Percentiles rank a stretch among this genome's conserved stretches.
Evolutionary conservation across 92 coral and sea anemone genomes (phyloP).

Genomic region (Zoanthus sansibaricus): DNA sequence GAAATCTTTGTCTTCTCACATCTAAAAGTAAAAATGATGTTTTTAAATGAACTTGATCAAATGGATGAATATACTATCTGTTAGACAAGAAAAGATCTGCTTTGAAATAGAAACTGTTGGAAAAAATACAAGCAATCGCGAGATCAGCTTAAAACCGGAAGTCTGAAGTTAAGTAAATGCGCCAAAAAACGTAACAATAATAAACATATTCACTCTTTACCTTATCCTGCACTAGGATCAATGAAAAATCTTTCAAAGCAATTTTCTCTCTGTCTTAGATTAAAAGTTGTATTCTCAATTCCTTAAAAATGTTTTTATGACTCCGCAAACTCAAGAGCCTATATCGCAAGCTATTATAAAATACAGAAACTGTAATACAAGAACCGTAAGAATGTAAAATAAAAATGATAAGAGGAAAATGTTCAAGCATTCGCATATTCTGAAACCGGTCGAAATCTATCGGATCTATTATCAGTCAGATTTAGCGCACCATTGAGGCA

Average conservation of each 20-base stretch:
- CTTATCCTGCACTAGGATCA: background rate
- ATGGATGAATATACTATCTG: conserved; percentile 8
- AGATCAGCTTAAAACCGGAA: conserved; percentile 6
- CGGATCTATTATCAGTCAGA: no score
- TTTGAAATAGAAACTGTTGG: conserved; percentile 4
- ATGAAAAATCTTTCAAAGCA: background rate
- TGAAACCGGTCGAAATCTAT: no score
- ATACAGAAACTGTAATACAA: no score
- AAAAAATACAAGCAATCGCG: conserved; percentile 9
- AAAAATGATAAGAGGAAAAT: no score
- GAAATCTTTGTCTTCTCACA: background rate
- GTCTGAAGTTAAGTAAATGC: conserved; percentile 7
- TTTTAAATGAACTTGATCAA: conserved; percentile 4
- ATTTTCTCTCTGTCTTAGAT: conserved; percentile 1
- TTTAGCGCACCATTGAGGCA: no score
- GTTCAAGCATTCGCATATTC: no score
- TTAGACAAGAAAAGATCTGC: background rate
- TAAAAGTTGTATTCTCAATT: background rate
- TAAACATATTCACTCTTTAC: conserved; percentile 7
- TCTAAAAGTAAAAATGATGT: background rate
- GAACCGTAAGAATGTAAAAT: no score
- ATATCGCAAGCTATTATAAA: no score
- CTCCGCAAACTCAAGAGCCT: no score
- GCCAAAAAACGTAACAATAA: conserved; percentile 5
- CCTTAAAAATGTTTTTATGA: no score